Evolutionary conservation across 1,140 invertebrate species (phyloP).

Genomic region (Scaptomyza montana): DNA sequence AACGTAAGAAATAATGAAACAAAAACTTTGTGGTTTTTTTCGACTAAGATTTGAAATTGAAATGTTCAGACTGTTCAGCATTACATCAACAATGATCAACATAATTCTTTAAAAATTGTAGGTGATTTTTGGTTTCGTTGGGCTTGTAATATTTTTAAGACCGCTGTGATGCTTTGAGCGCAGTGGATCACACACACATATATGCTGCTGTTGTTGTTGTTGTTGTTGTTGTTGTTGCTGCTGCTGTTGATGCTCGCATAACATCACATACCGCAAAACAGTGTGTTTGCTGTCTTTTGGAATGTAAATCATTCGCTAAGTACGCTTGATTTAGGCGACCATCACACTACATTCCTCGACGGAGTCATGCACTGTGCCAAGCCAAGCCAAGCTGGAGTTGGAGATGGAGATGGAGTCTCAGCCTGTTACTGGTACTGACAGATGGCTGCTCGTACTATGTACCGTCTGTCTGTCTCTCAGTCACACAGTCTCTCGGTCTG

Average conservation of each 20-base stretch:
- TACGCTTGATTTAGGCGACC: conserved; percentile 84
- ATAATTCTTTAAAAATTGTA: conserved; percentile 23
- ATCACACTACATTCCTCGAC: conserved; percentile 78
- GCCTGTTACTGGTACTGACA: conserved; percentile 55
- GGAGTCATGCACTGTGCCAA: conserved; percentile 40
- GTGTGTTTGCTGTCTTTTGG: conserved; percentile 84
- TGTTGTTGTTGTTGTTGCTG: conserved; percentile 35
- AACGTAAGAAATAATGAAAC: no score
- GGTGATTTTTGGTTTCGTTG: conserved; percentile 45
- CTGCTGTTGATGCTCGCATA: conserved; percentile 73
- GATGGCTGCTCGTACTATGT: conserved; percentile 50
- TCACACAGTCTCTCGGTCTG: conserved; percentile 6
- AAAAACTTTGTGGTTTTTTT: no score
- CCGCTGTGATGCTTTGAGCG: conserved; percentile 42
- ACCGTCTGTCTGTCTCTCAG: conserved; percentile 4
- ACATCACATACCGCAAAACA: conserved; percentile 83
- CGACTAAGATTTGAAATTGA: no score
- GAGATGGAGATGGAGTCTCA: conserved; percentile 19
- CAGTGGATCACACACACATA: conserved; percentile 50
- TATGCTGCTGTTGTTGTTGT: neutral
- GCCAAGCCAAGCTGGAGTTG: conserved; percentile 3
- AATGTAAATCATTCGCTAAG: conserved; percentile 84
- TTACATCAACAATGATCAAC: no score
- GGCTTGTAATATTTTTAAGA: conserved; percentile 19
- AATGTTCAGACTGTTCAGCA: no score